These are phyloP conservation scores for Aegotheles bennettii DNA, from an alignment of 2,113 vertebrate species.

Conservation along the genomic window DNA sequence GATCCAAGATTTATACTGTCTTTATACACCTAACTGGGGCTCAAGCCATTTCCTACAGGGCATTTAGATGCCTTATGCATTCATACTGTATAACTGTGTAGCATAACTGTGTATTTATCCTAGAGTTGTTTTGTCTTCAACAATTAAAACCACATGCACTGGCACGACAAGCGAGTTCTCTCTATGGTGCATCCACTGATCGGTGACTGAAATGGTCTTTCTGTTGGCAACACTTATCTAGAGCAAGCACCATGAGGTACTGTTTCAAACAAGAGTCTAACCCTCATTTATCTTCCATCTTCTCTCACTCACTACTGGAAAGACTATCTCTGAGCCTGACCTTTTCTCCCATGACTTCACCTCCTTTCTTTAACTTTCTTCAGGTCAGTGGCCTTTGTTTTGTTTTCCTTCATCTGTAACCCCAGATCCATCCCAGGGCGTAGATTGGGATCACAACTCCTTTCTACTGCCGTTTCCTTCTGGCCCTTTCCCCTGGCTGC, in stretches of 20 bases:
- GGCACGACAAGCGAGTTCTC: not conserved
- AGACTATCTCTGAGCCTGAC: not conserved
- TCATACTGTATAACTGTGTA: not conserved
- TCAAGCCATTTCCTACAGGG: not conserved
- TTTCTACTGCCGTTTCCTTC: not conserved
- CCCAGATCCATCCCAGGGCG: not conserved
- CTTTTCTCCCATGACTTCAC: not conserved
- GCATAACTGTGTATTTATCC: not conserved
- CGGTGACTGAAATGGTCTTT: not conserved
- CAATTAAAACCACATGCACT: not conserved
- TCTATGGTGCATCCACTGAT: not conserved
- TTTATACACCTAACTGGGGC: not conserved
- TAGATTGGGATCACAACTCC: rapidly evolving
- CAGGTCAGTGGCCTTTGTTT: not conserved
- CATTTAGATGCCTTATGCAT: not conserved
- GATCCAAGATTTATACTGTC: not conserved
- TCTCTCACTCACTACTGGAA: not conserved
- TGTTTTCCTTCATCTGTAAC: not conserved
- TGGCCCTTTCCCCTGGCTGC: not conserved
- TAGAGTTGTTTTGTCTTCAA: not conserved
- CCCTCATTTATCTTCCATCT: not conserved
- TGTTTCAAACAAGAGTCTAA: not conserved
- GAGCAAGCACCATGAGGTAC: not conserved
- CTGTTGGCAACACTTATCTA: not conserved
- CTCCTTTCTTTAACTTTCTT: not conserved